These are phyloP conservation scores for Prunella himalayana DNA, from an alignment of 2,113 vertebrate genomes.

Conservation along the genomic window DNA sequence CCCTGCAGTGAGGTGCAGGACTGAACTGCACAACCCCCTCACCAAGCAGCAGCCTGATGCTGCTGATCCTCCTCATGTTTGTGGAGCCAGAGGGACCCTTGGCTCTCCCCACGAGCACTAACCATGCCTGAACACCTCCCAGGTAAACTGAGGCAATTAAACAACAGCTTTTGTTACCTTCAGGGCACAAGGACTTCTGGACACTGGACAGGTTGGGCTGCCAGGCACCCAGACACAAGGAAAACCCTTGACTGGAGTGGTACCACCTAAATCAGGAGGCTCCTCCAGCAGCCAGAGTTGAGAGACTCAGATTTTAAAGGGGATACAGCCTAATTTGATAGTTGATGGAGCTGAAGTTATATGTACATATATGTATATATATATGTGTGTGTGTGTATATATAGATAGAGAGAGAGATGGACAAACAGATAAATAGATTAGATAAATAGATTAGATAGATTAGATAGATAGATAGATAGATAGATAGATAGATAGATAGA, in stretches of 20 bases:
- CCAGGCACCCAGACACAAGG: neutral
- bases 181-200: neutral
- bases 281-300: neutral
- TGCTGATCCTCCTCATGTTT: neutral
- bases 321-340: neutral
- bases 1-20: neutral
- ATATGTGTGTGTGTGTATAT: neutral
- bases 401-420: neutral
- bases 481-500: neutral
- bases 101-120: too few relatives aligned
- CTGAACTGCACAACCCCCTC: neutral
- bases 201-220: accelerated
- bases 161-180: neutral
- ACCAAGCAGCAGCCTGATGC: neutral
- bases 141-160: neutral
- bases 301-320: neutral
- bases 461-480: neutral
- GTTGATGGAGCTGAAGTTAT: neutral
- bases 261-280: neutral
- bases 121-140: neutral
- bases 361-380: too few relatives aligned
- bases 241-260: neutral
- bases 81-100: neutral
- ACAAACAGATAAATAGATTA: neutral
- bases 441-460: too few relatives aligned